Percentiles rank a stretch among this genome's conserved stretches.
Conservation (phyloP, 2,797 vertebrate species). For the Geotrypetes seraphini region DNA sequence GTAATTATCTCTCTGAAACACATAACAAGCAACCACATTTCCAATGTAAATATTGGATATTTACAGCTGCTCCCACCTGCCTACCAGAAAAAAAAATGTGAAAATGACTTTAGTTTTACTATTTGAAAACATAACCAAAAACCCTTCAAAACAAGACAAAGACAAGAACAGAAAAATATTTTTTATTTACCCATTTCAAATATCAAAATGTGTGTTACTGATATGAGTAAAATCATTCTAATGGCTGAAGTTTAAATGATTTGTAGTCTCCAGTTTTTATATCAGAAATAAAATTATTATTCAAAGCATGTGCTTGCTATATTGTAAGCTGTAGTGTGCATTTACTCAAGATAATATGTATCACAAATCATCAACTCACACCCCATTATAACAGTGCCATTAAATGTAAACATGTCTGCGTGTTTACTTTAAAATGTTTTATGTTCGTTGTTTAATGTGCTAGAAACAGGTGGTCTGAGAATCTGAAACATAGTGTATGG, state of each 20-base stretch:
- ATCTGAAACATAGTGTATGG: not conserved
- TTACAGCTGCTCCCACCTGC: not conserved
- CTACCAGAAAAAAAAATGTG: no score
- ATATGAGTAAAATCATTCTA: no score
- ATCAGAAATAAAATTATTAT: no score
- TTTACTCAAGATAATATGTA: not conserved
- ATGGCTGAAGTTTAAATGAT: no score
- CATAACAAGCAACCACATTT: not conserved
- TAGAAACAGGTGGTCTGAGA: not conserved
- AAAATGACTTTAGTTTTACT: not conserved
- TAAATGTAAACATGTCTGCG: not conserved
- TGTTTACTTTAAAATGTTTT: not conserved
- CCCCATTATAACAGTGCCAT: not conserved
- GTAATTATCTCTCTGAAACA: not conserved
- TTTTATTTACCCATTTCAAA: no score
- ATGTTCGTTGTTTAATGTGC: not conserved
- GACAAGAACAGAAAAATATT: no score
- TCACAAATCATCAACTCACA: not conserved
- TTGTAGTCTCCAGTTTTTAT: no score
- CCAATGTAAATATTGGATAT: not conserved
- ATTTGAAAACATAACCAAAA: not conserved
- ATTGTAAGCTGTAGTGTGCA: no score
- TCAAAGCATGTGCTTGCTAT: no score
- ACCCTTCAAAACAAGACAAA: not conserved
- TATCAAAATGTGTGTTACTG: no score